phyloP scores from a whole-genome alignment of 2,113 vertebrate species.

The Platichthys stellatus region DNA sequence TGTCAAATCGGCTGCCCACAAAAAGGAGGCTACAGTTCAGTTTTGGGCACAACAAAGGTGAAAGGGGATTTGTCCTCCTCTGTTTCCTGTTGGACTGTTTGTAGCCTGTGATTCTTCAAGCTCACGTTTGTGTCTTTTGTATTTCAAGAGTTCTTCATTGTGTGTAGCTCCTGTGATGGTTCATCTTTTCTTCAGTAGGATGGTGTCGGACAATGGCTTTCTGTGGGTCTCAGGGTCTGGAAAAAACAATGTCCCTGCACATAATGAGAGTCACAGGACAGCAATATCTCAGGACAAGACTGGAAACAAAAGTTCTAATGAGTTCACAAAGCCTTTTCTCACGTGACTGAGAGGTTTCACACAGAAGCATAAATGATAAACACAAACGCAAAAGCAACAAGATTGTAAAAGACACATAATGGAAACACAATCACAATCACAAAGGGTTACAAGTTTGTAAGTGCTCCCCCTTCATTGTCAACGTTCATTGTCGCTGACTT shows the following conservation, averaged over 20 bases:
- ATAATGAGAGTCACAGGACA: neutral
- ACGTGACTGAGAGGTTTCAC: no score
- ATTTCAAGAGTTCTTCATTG: conserved; percentile 38
- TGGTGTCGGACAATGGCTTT: conserved; percentile 71
- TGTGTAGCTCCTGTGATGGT: conserved; percentile 42
- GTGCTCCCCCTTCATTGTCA: no score
- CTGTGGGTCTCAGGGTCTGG: conserved; percentile 75
- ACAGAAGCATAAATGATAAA: no score
- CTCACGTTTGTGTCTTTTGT: conserved; percentile 18
- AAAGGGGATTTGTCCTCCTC: conserved; percentile 16
- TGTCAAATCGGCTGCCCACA: neutral
- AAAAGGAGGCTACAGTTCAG: conserved; percentile 14
- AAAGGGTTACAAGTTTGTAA: no score
- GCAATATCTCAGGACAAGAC: neutral
- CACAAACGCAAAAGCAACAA: no score
- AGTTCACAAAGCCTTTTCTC: neutral
- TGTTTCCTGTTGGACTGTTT: conserved; percentile 9
- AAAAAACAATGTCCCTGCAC: conserved; percentile 34
- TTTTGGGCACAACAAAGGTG: conserved; percentile 48
- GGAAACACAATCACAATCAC: no score
- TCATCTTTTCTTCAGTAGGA: conserved; percentile 34
- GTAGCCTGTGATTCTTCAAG: neutral
- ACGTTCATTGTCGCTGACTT: no score
- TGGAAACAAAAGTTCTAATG: neutral
- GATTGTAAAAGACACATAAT: no score